Base-by-base conservation (phyloP, 2,113 vertebrate species). In the Onychostruthus taczanowskii region DNA sequence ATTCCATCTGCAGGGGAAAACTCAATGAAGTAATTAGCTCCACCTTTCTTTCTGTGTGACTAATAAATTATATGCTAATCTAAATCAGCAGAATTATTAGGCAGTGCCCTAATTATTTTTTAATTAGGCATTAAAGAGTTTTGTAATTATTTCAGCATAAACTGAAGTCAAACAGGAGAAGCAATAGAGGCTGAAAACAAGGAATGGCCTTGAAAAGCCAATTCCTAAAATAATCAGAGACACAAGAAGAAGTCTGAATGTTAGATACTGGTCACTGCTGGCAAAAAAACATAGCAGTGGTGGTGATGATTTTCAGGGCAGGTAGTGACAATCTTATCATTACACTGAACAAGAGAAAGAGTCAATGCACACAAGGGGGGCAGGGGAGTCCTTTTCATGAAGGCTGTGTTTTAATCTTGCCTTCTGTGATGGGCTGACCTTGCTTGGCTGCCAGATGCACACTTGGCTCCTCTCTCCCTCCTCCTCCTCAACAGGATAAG, bases 291-390 rank as follows among this genome's bases (percentile, higher is more conserved):
- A 13, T 7, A 72, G 37, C 46, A 50, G 47, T 20, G 59, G 27
- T 64, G 22, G 21, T 44, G 66, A 49, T n/a, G 37, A 24, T 5
- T 89, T 22, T 63, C 1, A 1, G 20, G 12, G 8, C 6, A 58
- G 66, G 11, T n/a, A 5, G 21, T 22, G 44, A 33, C 35, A 81
- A 44, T 37, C 31, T 70, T 33, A 24, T 11, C 1, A 1, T 47
- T 59, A 27, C 9, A 12, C 11, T 24, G 24, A 58, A 33, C 14
- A 35, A 58, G 58, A 84, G 39, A 26, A 52, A 74, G 52, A 82
- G 41, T 37, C 20, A 61, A 44, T 4, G 5, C 22, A n/a, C n/a
- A 21, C 30, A 66, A 55, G 3, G 5, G 0, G 13, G 13, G 2
- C 37, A 66, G 16, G 15, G 26, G 16, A 35, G 11, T 24, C 13